Conservation (phyloP, 2,113 vertebrate species). For the Naja naja region DNA sequence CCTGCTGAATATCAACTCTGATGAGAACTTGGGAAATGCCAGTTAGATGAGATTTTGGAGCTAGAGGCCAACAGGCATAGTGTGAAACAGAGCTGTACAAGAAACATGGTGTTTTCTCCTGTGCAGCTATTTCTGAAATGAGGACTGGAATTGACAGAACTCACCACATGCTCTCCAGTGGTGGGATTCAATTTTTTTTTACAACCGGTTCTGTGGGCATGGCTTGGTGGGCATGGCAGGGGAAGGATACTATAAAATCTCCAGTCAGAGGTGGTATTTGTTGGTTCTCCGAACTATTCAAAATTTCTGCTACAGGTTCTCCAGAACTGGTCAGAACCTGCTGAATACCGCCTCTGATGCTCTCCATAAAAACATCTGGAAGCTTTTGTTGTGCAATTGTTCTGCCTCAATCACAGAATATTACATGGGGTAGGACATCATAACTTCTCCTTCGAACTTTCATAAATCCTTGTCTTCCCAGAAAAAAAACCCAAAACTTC, state of each 20-base stretch:
- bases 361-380: not conserved
- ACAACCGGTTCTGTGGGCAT: too few species aligned
- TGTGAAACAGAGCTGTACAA: constrained; percentile 3
- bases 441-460: not conserved
- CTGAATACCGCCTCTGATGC: too few species aligned
- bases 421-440: not conserved
- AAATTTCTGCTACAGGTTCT: too few species aligned
- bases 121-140: constrained; percentile 58
- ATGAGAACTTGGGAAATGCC: constrained; percentile 42
- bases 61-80: constrained; percentile 43
- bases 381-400: not conserved
- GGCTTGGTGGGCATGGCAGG: too few species aligned
- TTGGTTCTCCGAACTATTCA: too few species aligned
- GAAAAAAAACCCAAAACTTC: not conserved
- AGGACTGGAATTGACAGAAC: constrained; percentile 46
- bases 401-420: not conserved
- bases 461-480: not conserved
- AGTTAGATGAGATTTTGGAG: constrained; percentile 39
- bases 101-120: constrained; percentile 43
- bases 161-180: not conserved
- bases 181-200: too few species aligned
- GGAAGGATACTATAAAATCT: too few species aligned
- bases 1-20: too few species aligned
- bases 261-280: too few species aligned
- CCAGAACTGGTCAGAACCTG: too few species aligned